Conservation (phyloP, 2,797 vertebrate species). For the Trichosurus vulpecula region DNA sequence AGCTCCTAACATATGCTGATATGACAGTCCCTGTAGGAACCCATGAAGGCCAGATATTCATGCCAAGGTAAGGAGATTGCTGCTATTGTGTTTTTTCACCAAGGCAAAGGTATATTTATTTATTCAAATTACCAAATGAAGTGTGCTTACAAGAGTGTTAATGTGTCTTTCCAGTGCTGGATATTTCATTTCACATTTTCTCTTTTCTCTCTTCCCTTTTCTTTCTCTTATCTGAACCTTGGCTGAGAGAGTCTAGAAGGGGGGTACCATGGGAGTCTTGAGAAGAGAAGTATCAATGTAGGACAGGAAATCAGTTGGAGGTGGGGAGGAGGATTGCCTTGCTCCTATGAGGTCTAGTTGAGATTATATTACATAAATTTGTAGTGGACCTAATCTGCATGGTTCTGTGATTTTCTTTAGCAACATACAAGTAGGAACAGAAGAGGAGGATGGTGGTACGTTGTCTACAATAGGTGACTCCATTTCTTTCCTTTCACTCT, state of each 20-base stretch:
- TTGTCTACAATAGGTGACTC: not conserved
- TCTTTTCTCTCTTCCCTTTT: not conserved
- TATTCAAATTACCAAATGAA: not conserved
- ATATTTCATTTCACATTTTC: not conserved
- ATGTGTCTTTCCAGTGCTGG: not conserved
- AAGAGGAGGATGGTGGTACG: not conserved
- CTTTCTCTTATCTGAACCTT: not conserved
- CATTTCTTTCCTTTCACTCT: not conserved
- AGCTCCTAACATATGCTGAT: not conserved
- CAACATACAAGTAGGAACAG: not conserved
- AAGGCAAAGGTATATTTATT: not conserved
- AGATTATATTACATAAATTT: not conserved
- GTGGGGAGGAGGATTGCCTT: not conserved
- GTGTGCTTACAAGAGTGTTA: not conserved
- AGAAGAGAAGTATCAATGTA: not conserved
- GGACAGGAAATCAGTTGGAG: not conserved
- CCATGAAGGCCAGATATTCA: not conserved
- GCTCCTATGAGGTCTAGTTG: not conserved
- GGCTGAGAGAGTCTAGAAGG: not conserved
- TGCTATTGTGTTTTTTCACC: not conserved
- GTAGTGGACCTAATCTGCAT: not conserved
- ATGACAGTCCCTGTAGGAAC: not conserved
- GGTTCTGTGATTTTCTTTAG: not conserved
- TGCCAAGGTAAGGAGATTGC: not conserved
- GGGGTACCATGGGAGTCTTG: not conserved